Percentiles rank a stretch among this genome's conserved stretches.
Evolutionary conservation across 2,888 invertebrate genomes (phyloP).

Genomic region (Globia sparganii): DNA sequence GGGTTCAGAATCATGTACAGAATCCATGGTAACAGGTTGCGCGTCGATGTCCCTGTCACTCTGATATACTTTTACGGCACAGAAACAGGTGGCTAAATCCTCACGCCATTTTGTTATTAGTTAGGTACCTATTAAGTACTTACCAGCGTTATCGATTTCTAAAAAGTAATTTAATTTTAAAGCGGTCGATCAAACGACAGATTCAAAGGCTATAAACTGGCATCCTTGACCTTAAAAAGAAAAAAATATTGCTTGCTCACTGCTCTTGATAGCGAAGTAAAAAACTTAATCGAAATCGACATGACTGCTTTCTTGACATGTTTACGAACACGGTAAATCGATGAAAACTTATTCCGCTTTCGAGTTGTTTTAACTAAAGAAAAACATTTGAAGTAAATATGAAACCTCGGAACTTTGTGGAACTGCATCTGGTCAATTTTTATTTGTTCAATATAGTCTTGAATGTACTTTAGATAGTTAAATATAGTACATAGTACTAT

Average conservation of each 20-base stretch:
- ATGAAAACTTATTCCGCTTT: slow-evolving; percentile 32
- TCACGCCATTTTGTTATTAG: not conserved
- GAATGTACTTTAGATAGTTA: too few relatives aligned
- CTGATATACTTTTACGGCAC: not conserved
- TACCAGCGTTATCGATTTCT: not conserved
- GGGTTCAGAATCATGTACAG: not conserved
- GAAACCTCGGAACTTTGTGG: not conserved
- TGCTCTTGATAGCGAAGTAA: slow-evolving; percentile 46
- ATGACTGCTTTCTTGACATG: slow-evolving; percentile 54
- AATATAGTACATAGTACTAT: not conserved
- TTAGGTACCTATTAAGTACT: not conserved
- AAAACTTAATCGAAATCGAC: slow-evolving; percentile 54
- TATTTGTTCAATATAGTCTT: not conserved
- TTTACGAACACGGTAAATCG: slow-evolving; percentile 57
- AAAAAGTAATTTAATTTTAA: slow-evolving; percentile 16
- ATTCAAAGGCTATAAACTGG: slow-evolving; percentile 24
- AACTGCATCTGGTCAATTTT: not conserved
- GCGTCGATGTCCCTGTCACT: not conserved
- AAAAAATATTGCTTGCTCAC: slow-evolving; percentile 47
- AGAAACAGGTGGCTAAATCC: slow-evolving; percentile 5
- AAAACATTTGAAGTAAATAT: not conserved
- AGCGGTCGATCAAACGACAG: slow-evolving; percentile 18
- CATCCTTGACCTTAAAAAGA: slow-evolving; percentile 40
- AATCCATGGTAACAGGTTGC: not conserved
- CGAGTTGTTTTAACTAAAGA: not conserved